Conservation (phyloP, 2,888 invertebrate species). For the Drosophila pegasa region DNA sequence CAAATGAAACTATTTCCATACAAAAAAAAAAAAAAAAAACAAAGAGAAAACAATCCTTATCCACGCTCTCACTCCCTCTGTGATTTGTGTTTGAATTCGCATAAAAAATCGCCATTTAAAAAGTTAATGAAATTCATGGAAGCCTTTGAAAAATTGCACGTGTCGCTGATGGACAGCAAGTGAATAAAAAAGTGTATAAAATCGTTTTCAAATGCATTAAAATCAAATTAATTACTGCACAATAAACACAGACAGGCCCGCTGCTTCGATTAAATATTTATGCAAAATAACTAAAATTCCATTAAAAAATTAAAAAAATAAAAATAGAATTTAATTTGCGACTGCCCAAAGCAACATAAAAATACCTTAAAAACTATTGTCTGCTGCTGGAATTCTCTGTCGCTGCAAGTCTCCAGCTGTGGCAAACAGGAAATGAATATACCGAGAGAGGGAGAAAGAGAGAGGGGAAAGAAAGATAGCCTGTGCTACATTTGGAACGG, state of each 20-base stretch:
- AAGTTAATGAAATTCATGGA: constrained; percentile 48
- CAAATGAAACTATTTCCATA: neutral
- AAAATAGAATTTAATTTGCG: neutral
- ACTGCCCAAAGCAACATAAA: neutral
- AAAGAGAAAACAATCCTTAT: no score
- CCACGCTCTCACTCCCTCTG: neutral
- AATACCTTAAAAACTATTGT: neutral
- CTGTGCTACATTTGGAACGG: constrained; percentile 53
- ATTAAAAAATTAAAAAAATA: neutral
- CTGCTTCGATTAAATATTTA: neutral
- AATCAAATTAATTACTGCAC: constrained; percentile 21
- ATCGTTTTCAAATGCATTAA: constrained; percentile 40
- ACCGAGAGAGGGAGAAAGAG: constrained; percentile 16
- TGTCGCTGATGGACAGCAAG: constrained; percentile 3
- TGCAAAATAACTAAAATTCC: neutral
- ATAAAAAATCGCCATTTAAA: constrained; percentile 21
- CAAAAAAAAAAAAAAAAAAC: no score
- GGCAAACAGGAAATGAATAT: constrained; percentile 68
- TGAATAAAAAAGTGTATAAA: neutral
- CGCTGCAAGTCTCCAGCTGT: constrained; percentile 14
- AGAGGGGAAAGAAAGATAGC: constrained; percentile 6
- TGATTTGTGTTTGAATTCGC: neutral
- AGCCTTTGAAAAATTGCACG: constrained; percentile 29
- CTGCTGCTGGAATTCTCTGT: constrained; percentile 19
- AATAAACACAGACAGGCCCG: constrained; percentile 3